Evolutionary conservation across 2,888 invertebrate species (phyloP).

Genomic region (Pristionchus japonicus): DNA sequence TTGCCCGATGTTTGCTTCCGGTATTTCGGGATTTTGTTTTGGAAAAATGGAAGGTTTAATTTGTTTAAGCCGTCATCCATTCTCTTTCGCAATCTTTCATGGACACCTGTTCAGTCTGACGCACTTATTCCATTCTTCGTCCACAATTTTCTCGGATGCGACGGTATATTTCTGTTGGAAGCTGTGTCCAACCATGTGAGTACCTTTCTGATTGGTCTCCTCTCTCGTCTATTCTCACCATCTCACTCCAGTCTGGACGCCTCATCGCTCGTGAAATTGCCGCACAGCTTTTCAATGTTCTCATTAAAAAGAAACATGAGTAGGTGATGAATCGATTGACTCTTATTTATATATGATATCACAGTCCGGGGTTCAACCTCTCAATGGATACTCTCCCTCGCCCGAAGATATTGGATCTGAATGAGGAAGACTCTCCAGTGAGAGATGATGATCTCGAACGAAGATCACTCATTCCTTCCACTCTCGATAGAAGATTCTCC

Average conservation of each 20-base stretch:
- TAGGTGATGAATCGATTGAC: neutral
- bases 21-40: neutral
- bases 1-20: neutral
- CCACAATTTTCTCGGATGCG: neutral
- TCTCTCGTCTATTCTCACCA: no score
- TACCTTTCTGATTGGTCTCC: no score
- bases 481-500: neutral
- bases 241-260: neutral
- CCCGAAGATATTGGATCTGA: neutral
- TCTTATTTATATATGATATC: neutral
- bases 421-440: neutral
- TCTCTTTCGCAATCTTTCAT: neutral
- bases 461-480: neutral
- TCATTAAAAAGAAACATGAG: neutral
- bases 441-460: neutral
- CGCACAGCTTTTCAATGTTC: neutral
- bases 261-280: conserved; percentile 8
- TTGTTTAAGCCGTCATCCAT: neutral
- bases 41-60: neutral
- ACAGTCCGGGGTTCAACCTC: neutral
- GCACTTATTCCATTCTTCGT: neutral
- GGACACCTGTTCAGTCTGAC: neutral
- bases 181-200: conserved; percentile 6
- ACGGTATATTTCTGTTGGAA: neutral
- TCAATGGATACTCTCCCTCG: neutral